A percentile compares a stretch with the other conserved stretches of the same genome.
These are phyloP conservation scores for Nemotelus pantherinus DNA, from an alignment of 2,888 invertebrate genomes.

Conservation along the genomic window DNA sequence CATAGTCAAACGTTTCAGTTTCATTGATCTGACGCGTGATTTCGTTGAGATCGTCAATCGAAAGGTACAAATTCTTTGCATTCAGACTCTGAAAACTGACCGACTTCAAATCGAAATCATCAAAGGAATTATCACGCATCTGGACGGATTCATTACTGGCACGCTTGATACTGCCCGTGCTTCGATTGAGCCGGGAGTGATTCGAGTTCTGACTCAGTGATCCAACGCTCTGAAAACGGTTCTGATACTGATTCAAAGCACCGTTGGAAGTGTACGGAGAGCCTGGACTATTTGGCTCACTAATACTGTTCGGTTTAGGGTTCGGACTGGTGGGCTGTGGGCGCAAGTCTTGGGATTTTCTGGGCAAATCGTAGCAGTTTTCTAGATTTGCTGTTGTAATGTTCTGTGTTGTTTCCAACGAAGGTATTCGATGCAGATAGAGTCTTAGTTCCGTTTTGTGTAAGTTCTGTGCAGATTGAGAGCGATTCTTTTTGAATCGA, in stretches of 20 bases:
- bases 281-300: constrained; percentile 57
- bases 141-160: constrained; percentile 36
- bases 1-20: constrained; percentile 61
- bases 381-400: constrained; percentile 55
- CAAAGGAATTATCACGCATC: constrained; percentile 56
- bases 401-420: constrained; percentile 57
- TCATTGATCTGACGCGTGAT: constrained; percentile 63
- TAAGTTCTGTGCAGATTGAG: constrained; percentile 61
- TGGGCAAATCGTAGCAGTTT: constrained; percentile 55
- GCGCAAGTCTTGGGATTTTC: constrained; percentile 54
- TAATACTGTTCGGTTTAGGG: constrained; percentile 53
- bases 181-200: constrained; percentile 52
- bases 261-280: constrained; percentile 49
- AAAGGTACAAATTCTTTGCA: constrained; percentile 61
- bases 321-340: constrained; percentile 12
- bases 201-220: constrained; percentile 53
- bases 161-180: constrained; percentile 57
- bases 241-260: constrained; percentile 51
- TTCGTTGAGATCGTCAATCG: constrained; percentile 64
- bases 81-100: constrained; percentile 64
- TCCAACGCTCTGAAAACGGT: constrained; percentile 59
- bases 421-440: constrained; percentile 61
- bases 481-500: constrained; percentile 57
- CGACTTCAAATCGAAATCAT: constrained; percentile 63
- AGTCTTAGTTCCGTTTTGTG: constrained; percentile 61